Conservation (phyloP, 2,113 vertebrate species). For the Micronycteris hirsuta region DNA sequence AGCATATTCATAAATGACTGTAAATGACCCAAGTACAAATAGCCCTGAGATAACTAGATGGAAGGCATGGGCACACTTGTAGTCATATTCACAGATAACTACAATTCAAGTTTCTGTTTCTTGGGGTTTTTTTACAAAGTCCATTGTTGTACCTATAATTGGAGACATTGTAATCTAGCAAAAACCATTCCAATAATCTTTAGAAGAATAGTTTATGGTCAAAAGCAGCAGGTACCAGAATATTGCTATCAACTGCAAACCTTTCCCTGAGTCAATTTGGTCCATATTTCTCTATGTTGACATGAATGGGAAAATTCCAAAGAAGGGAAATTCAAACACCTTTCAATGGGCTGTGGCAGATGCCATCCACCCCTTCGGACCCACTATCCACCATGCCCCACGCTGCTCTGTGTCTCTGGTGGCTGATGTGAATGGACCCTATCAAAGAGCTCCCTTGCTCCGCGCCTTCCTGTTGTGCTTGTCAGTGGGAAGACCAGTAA, state of each 20-base stretch:
- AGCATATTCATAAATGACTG: neutral
- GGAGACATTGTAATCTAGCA: neutral
- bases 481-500: neutral
- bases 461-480: neutral
- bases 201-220: neutral
- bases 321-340: neutral
- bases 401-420: neutral
- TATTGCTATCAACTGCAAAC: neutral
- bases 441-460: neutral
- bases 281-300: neutral
- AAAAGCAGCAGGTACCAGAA: neutral
- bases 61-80: neutral
- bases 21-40: neutral
- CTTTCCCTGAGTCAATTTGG: neutral
- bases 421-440: neutral
- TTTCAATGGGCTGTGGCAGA: neutral
- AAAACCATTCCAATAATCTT: neutral
- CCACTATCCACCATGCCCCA: neutral
- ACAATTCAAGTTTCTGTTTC: neutral
- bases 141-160: constrained; percentile 22
- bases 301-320: neutral
- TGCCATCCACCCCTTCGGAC: neutral
- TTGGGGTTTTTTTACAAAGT: neutral
- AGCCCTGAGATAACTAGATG: neutral
- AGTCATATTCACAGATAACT: neutral